Evolutionary conservation across 2,888 invertebrate genomes (phyloP).

Genomic region (Cantharis rustica): DNA sequence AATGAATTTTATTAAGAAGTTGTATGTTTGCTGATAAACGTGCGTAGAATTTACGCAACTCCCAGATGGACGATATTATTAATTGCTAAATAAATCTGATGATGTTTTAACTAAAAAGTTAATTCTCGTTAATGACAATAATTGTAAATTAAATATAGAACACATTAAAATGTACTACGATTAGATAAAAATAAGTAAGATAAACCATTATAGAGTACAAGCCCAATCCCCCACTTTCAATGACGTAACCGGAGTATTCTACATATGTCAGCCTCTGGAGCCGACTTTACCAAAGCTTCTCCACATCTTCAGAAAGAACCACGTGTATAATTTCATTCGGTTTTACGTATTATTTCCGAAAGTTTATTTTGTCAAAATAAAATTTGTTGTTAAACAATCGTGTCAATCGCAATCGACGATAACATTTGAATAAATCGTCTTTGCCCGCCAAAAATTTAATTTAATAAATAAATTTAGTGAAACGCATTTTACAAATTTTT

Average conservation of each 20-base stretch:
- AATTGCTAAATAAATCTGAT: neutral
- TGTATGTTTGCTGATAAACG: neutral
- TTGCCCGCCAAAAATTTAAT: neutral
- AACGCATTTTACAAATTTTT: neutral
- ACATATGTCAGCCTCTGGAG: slow-evolving; percentile 29
- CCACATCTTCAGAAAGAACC: slow-evolving; percentile 26
- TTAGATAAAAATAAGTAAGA: slow-evolving; percentile 14
- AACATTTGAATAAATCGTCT: neutral
- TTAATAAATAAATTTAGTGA: neutral
- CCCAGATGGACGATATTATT: neutral
- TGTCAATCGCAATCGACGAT: neutral
- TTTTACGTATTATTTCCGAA: slow-evolving; percentile 2
- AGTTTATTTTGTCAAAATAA: neutral
- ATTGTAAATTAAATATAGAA: slow-evolving; percentile 3
- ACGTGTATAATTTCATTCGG: slow-evolving; percentile 10
- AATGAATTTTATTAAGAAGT: neutral
- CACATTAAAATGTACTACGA: slow-evolving; percentile 6
- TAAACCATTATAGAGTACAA: slow-evolving; percentile 12
- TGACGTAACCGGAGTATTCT: slow-evolving; percentile 27
- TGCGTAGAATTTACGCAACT: neutral
- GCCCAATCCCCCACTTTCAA: slow-evolving; percentile 24
- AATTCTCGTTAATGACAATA: neutral
- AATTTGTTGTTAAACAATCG: neutral
- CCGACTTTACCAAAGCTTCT: slow-evolving; percentile 27
- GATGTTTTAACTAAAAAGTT: neutral